Percentiles rank a stretch among this genome's conserved stretches.
phyloP scores from a whole-genome alignment of 2,113 vertebrate genomes.

The Tachycineta bicolor region DNA sequence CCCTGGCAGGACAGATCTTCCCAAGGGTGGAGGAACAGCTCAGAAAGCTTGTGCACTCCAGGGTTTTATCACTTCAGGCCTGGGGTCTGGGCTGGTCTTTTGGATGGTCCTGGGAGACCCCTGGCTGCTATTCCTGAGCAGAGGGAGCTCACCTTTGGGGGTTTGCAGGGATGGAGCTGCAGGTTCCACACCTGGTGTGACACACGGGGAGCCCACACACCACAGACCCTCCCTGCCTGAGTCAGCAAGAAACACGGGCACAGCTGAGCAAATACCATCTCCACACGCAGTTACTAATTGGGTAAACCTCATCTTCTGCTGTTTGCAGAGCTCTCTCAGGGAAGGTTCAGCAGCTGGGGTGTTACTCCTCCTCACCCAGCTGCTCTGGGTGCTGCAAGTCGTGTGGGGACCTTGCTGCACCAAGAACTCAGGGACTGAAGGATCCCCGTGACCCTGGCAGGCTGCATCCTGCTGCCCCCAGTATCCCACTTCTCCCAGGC shows the following conservation, averaged over 20 bases:
- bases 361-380: not conserved
- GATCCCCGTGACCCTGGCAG: not conserved
- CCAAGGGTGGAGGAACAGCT: not conserved
- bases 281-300: not conserved
- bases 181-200: not conserved
- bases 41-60: not conserved
- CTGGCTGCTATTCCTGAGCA: not conserved
- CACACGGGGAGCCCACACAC: not conserved
- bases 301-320: not conserved
- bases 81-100: not conserved
- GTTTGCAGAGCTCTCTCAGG: not conserved
- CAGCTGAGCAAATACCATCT: not conserved
- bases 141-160: not conserved
- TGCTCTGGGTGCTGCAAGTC: not conserved
- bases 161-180: not conserved
- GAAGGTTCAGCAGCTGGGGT: not conserved
- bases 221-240: not conserved
- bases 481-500: accelerated
- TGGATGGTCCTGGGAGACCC: not conserved
- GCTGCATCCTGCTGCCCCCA: not conserved
- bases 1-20: not conserved
- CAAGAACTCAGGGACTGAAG: not conserved
- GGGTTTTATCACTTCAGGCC: not conserved
- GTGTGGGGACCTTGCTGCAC: not conserved
- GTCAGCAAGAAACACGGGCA: accelerated